Percentiles rank a stretch among this genome's conserved stretches.
These are phyloP conservation scores for Sapajus apella DNA, from an alignment of 2,113 vertebrate species.

Conservation along the genomic window DNA sequence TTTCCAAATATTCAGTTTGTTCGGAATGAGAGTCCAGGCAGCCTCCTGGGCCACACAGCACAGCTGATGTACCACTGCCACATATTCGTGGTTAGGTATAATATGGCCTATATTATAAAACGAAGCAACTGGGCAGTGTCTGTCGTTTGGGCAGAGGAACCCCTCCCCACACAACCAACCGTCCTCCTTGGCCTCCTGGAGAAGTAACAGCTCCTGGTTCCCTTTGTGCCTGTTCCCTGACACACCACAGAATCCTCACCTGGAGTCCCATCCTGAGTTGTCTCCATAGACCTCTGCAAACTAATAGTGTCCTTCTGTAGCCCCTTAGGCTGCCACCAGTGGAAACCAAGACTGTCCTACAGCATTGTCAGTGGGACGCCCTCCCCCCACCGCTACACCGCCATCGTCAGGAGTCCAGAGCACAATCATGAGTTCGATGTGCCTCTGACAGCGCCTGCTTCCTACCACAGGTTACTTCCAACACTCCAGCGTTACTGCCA, in stretches of 20 bases:
- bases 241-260: not conserved
- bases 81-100: not conserved
- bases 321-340: not conserved
- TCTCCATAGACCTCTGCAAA: not conserved
- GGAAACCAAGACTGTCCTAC: not conserved
- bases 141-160: not conserved
- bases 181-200: not conserved
- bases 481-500: not conserved
- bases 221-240: not conserved
- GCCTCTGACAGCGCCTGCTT: not conserved
- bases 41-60: not conserved
- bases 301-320: not conserved
- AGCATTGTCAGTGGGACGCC: not conserved
- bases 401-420: not conserved
- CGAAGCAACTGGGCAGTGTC: not conserved
- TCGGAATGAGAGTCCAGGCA: not conserved
- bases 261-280: not conserved
- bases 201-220: not conserved
- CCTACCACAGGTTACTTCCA: not conserved
- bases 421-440: not conserved
- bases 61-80: not conserved
- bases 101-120: not conserved
- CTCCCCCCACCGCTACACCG: not conserved
- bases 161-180: not conserved
- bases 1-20: not conserved